Percentiles rank a stretch among this genome's conserved stretches.
phyloP scores from a whole-genome alignment of 2,113 vertebrate genomes.

The Procavia capensis region DNA sequence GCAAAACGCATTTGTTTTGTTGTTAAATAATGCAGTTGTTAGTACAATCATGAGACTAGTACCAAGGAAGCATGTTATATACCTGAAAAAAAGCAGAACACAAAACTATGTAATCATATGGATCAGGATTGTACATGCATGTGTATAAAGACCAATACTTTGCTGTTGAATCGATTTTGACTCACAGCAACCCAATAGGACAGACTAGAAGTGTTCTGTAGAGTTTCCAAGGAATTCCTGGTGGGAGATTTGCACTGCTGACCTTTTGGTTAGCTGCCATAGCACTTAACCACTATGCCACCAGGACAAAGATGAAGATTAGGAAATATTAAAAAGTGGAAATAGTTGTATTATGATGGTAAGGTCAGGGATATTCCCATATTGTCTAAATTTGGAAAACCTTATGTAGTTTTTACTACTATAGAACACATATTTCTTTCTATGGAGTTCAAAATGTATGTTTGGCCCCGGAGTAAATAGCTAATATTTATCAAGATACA shows the following conservation, averaged over 20 bases:
- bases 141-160: neutral
- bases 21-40: slow-evolving; percentile 9
- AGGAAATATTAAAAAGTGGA: neutral
- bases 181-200: too few species aligned
- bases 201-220: too few species aligned
- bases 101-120: neutral
- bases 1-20: neutral
- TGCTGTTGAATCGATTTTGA: too few species aligned
- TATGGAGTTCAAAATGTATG: neutral
- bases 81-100: neutral
- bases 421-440: neutral
- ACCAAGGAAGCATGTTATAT: neutral
- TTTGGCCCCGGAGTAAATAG: neutral
- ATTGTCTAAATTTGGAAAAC: slow-evolving; percentile 1
- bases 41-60: neutral
- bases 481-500: slow-evolving; percentile 29
- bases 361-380: neutral
- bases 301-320: too few species aligned
- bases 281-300: too few species aligned
- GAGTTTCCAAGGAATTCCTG: too few species aligned
- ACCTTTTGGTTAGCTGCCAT: too few species aligned
- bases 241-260: too few species aligned
- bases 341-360: neutral
- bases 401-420: slow-evolving; percentile 10
- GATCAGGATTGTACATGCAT: neutral